Percentiles rank a stretch among this genome's conserved stretches.
Evolutionary conservation across 2,797 vertebrate species (phyloP).

Genomic region (Myotis findleyi): DNA sequence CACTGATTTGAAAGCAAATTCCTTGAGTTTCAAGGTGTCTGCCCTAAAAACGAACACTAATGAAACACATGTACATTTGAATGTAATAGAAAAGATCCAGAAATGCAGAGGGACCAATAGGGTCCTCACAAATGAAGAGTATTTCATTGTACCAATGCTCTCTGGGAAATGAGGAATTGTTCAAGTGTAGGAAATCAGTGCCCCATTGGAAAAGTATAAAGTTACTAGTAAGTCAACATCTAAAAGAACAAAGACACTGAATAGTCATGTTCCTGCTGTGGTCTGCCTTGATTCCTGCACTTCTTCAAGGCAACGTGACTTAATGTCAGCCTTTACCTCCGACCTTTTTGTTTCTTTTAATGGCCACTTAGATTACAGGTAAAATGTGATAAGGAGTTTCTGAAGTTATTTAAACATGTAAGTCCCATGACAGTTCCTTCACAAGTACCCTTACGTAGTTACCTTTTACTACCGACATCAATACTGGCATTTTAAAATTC

Average conservation of each 20-base stretch:
- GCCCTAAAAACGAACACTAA: neutral
- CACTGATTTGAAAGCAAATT: conserved; percentile 17
- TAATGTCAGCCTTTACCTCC: neutral
- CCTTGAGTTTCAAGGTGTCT: neutral
- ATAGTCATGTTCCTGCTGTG: neutral
- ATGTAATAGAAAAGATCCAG: conserved; percentile 22
- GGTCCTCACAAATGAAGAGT: neutral
- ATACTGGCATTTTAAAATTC: conserved; percentile 62
- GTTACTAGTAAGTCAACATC: neutral
- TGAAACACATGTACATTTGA: conserved; percentile 37
- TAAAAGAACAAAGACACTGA: neutral
- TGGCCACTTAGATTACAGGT: neutral
- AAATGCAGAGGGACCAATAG: neutral
- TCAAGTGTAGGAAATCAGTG: neutral
- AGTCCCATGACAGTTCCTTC: neutral
- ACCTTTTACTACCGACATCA: conserved; percentile 18
- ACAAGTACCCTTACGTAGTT: neutral
- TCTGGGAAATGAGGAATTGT: conserved; percentile 37
- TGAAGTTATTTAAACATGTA: neutral
- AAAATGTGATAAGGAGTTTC: neutral
- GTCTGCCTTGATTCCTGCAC: neutral
- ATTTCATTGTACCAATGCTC: neutral
- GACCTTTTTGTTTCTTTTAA: neutral
- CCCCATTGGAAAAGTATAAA: neutral
- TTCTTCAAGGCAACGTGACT: neutral